Evolutionary conservation across 2,888 invertebrate genomes (phyloP), one percentile per base, ranked within the genome.

Genomic region (Amphipoea lucens): DNA sequence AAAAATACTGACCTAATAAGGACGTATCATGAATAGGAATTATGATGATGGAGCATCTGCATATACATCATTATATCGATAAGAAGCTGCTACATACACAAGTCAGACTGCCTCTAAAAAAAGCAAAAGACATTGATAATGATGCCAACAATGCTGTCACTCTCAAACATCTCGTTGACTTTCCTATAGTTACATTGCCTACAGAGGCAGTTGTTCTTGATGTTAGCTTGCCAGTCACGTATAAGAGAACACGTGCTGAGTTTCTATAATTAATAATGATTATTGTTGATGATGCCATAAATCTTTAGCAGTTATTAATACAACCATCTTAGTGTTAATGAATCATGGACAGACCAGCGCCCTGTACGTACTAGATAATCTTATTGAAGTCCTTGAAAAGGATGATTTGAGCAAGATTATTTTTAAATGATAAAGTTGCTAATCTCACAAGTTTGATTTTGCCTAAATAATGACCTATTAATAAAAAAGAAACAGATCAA

Each of bases 261-360:
- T 40, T 77, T 82, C 51, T 78, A 29, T 77, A 76, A 83, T 83
- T 83, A 81, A 29, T 70, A 29, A 48, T 23, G 60, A 79, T 79
- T 72, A 72, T 71, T 42, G 63, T 81, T 84, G 66, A 74, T 54
- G 77, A 45, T 65, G 45, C 60, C 17, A 84, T 83, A 29, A 77
- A 84, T 84, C 85, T 71, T 71, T 0, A 14, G 17, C 6, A 17
- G 45, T 75, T 83, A 57, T 74, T 74, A 74, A 17, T 68, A 72
- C 68, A n/a, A 68, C 54, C 54, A 76, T 81, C 40, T 65, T 73
- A 17, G 48, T 74, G 0, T 40, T 62, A 66, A 62, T 84, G n/a
- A 75, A 70, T 80, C 36, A 40, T 76, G 40, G n/a, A 63, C 1
- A 23, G 20, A 20, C 17, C 20, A 60, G 36, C 29, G 40, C 23